Evolutionary conservation across 2,113 vertebrate genomes (phyloP).

Genomic region (Pangasianodon hypophthalmus): DNA sequence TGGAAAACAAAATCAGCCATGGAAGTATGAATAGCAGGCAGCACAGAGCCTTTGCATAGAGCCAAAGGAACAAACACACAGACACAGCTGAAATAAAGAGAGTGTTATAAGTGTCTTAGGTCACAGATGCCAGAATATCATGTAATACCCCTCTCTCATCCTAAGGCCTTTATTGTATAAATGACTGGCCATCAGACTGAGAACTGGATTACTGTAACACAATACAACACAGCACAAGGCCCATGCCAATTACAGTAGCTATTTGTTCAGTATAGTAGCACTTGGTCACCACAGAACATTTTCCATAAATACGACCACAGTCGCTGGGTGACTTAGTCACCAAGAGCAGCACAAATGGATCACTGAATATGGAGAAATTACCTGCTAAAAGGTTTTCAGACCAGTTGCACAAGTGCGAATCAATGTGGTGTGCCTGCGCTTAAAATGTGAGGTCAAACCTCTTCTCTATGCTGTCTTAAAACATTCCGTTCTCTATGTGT

Average conservation of each 20-base stretch:
- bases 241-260: slow-evolving; percentile 6
- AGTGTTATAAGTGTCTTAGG: neutral
- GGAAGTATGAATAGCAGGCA: slow-evolving; percentile 13
- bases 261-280: neutral
- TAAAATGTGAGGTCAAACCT: neutral
- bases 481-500: neutral
- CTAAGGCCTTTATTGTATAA: neutral
- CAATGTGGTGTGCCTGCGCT: neutral
- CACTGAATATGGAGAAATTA: neutral
- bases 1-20: slow-evolving; percentile 45
- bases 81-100: slow-evolving; percentile 8
- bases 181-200: neutral
- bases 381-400: neutral
- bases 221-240: slow-evolving; percentile 4
- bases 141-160: neutral
- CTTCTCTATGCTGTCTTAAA: neutral
- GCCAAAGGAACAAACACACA: slow-evolving; percentile 7
- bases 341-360: neutral
- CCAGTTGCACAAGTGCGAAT: neutral
- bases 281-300: slow-evolving; percentile 2
- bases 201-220: neutral
- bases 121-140: neutral
- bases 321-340: neutral
- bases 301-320: slow-evolving; percentile 18
- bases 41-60: neutral